phyloP scores from a whole-genome alignment of 1,140 invertebrate genomes.

The Leptinotarsa texana region DNA sequence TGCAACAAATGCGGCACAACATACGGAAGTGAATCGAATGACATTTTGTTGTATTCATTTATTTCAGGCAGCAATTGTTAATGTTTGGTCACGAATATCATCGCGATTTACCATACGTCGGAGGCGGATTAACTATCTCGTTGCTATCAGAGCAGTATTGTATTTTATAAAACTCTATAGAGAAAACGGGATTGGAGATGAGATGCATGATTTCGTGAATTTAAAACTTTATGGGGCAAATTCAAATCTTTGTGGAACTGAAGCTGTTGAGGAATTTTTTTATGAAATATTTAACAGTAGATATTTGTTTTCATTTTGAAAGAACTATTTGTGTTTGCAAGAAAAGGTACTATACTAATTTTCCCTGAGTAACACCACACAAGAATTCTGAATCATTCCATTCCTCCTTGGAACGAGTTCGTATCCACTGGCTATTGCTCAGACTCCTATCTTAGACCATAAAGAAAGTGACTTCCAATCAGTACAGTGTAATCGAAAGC shows the following conservation, averaged over 20 bases:
- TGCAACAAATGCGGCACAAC: background rate
- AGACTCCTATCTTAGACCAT: background rate
- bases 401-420: background rate
- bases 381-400: background rate
- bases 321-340: too few relatives aligned
- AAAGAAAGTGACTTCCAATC: background rate
- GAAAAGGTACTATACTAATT: background rate
- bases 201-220: too few relatives aligned
- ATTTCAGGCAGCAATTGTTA: conserved; percentile 5
- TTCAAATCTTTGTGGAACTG: too few relatives aligned
- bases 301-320: too few relatives aligned
- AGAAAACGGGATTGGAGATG: too few relatives aligned
- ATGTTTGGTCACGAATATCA: conserved; percentile 1
- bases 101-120: background rate
- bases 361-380: background rate
- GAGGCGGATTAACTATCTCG: background rate
- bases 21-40: conserved; percentile 8
- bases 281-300: too few relatives aligned
- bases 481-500: background rate
- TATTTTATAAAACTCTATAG: background rate
- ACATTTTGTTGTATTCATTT: conserved; percentile 1
- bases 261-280: too few relatives aligned
- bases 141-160: background rate
- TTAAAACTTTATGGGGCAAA: too few relatives aligned
- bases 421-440: background rate